These are phyloP conservation scores for Meteorus colon DNA, from an alignment of 2,888 invertebrate genomes.

Conservation along the genomic window DNA sequence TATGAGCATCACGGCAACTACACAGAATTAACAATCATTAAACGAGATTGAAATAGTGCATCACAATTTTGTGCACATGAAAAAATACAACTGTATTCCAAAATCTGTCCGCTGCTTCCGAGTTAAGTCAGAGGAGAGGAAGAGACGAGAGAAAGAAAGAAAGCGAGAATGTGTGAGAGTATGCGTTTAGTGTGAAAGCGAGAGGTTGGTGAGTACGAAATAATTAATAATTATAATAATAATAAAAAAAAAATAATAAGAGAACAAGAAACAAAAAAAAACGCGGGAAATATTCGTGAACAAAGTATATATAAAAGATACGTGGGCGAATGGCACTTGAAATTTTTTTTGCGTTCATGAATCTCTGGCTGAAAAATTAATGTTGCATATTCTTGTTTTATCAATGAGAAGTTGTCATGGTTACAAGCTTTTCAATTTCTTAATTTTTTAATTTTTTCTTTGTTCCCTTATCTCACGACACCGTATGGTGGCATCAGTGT, in stretches of 20 bases:
- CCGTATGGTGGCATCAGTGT: slow-evolving; percentile 37
- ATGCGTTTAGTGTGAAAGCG: slow-evolving; percentile 21
- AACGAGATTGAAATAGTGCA: slow-evolving; percentile 54
- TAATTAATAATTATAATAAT: slow-evolving; percentile 2
- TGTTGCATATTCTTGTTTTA: slow-evolving; percentile 27
- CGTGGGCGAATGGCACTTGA: slow-evolving; percentile 32
- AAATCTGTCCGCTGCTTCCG: slow-evolving; percentile 70
- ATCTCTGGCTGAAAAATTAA: slow-evolving; percentile 53
- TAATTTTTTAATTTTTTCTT: slow-evolving; percentile 19
- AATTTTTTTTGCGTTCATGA: slow-evolving; percentile 53
- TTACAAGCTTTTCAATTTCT: background rate
- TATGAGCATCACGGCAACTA: slow-evolving; percentile 9
- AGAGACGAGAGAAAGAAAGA: slow-evolving; percentile 39
- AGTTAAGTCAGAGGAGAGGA: slow-evolving; percentile 55
- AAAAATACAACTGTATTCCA: slow-evolving; percentile 46
- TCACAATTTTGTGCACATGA: slow-evolving; percentile 44
- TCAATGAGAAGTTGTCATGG: background rate
- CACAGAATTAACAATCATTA: slow-evolving; percentile 35
- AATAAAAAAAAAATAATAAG: background rate
- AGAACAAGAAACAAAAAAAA: background rate
- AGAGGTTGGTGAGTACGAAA: slow-evolving; percentile 1
- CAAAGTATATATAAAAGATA: background rate
- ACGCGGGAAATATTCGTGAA: background rate
- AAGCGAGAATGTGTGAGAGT: slow-evolving; percentile 30
- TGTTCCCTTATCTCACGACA: slow-evolving; percentile 36